A percentile compares a stretch with the other conserved stretches of the same genome.
These are phyloP conservation scores for Amphiprion percula DNA, from an alignment of 2,113 vertebrate species.

Conservation along the genomic window DNA sequence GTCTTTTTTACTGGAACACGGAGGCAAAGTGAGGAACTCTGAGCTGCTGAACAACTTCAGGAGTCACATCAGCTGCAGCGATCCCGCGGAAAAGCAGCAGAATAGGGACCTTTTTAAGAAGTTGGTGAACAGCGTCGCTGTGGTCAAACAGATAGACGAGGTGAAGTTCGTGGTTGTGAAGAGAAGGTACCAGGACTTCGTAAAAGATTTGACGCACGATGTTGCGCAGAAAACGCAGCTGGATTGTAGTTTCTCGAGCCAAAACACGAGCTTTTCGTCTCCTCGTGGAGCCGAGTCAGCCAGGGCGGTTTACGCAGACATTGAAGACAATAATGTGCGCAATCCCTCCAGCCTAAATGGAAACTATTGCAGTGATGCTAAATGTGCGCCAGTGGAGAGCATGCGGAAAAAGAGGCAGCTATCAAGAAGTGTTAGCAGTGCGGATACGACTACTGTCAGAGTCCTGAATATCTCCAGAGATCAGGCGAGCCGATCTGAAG, in stretches of 20 bases:
- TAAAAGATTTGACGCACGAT: constrained; percentile 31
- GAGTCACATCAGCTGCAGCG: too few relatives aligned
- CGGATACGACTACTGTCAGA: constrained; percentile 60
- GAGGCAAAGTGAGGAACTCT: too few relatives aligned
- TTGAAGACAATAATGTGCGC: constrained; percentile 70
- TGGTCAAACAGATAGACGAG: constrained; percentile 79
- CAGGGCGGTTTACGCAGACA: constrained; percentile 54
- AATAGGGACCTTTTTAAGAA: too few relatives aligned
- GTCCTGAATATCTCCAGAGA: constrained; percentile 69
- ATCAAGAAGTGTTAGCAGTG: constrained; percentile 15
- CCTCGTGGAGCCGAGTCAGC: constrained; percentile 28
- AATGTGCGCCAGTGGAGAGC: not conserved
- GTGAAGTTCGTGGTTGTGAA: constrained; percentile 88
- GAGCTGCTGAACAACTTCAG: too few relatives aligned
- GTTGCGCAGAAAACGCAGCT: constrained; percentile 21
- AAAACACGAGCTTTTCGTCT: constrained; percentile 39
- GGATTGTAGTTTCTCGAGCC: constrained; percentile 45
- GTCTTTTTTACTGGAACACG: too few relatives aligned
- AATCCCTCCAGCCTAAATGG: constrained; percentile 25
- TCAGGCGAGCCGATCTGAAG: constrained; percentile 58
- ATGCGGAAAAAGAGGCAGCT: constrained; percentile 3
- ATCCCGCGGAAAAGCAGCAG: too few relatives aligned
- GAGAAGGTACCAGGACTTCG: constrained; percentile 83
- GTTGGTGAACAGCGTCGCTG: too few relatives aligned
- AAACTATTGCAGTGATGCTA: not conserved